phyloP scores from a whole-genome alignment of 1,140 invertebrate species.

The Heliothis virescens region DNA sequence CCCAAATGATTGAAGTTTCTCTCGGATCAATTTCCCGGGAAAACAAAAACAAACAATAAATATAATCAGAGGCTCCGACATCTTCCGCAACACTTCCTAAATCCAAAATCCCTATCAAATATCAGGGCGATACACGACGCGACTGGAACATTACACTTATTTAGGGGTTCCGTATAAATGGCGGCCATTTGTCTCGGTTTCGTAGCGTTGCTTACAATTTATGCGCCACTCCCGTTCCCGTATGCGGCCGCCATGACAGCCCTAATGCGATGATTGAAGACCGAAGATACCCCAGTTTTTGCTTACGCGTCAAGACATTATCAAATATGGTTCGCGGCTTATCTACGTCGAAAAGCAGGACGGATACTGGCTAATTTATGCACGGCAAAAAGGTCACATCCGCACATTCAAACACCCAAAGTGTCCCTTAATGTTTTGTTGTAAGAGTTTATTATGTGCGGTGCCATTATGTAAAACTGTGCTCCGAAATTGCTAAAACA shows the following conservation, averaged over 20 bases:
- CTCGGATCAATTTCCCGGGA: not conserved
- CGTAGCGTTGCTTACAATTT: constrained; percentile 27
- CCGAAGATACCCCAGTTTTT: constrained; percentile 22
- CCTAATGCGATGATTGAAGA: constrained; percentile 44
- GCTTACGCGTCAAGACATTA: constrained; percentile 22
- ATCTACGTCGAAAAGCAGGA: constrained; percentile 4
- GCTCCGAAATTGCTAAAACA: not conserved
- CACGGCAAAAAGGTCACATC: constrained; percentile 4
- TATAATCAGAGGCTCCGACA: not conserved
- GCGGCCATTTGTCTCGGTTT: constrained; percentile 37
- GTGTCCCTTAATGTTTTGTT: constrained; percentile 22
- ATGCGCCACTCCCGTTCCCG: constrained; percentile 31
- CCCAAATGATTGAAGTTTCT: not conserved
- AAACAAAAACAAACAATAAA: not conserved
- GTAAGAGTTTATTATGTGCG: constrained; percentile 1
- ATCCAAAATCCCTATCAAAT: constrained; percentile 6
- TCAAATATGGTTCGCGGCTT: constrained; percentile 5
- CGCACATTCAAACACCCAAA: constrained; percentile 18
- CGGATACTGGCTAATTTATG: constrained; percentile 1
- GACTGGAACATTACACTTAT: constrained; percentile 31
- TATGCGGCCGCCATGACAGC: constrained; percentile 31
- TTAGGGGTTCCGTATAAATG: constrained; percentile 35
- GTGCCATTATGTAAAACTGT: not conserved
- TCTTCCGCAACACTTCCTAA: constrained; percentile 5
- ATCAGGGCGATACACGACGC: not conserved